phyloP scores from a whole-genome alignment of 1,140 invertebrate genomes.

The Aethina tumida region DNA sequence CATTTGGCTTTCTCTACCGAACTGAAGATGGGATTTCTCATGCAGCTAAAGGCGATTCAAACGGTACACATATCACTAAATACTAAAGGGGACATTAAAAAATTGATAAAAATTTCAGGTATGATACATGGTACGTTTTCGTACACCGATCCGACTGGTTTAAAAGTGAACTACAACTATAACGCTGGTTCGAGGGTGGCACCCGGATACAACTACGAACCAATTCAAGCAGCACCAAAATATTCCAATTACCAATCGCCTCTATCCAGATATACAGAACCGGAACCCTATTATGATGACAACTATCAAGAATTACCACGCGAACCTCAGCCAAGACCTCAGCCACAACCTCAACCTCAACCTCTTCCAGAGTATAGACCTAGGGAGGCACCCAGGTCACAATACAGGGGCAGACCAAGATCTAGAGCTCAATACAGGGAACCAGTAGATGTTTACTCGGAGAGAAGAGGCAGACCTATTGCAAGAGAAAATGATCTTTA shows the following conservation, averaged over 20 bases:
- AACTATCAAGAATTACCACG: conserved; percentile 2
- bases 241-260: no score
- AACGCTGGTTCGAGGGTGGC: conserved; percentile 28
- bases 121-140: conserved; percentile 30
- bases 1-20: conserved; percentile 32
- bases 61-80: no score
- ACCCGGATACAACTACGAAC: conserved; percentile 25
- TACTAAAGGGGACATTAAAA: no score
- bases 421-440: conserved; percentile 1
- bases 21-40: conserved; percentile 35
- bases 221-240: no score
- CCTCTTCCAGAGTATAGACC: conserved; percentile 1
- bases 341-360: conserved; percentile 3
- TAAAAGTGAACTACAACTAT: conserved; percentile 35
- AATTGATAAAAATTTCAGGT: no score
- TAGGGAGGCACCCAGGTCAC: no score
- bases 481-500: conserved; percentile 2
- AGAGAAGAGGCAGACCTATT: background rate
- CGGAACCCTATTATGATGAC: background rate
- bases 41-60: conserved; percentile 29
- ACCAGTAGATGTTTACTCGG: conserved; percentile 2
- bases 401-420: no score
- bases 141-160: conserved; percentile 34
- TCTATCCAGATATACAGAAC: conserved; percentile 2
- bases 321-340: conserved; percentile 5